These are phyloP conservation scores for Drosophila helvetica DNA, from an alignment of 2,888 invertebrate genomes.

Conservation along the genomic window DNA sequence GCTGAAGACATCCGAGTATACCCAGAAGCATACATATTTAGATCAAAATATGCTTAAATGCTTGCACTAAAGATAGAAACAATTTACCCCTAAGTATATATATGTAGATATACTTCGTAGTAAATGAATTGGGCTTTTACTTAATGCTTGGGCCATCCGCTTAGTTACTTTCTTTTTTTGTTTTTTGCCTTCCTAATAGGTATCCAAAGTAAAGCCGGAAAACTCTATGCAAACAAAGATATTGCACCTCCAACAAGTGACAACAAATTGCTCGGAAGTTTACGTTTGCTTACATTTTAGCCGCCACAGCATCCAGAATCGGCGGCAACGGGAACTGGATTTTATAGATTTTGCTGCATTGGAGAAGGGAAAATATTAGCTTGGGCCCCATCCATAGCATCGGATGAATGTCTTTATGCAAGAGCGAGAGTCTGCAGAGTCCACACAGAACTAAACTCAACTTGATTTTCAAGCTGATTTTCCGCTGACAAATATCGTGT, in stretches of 20 bases:
- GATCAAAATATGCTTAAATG: neutral
- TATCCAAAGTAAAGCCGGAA: neutral
- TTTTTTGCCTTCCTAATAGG: neutral
- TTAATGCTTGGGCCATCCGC: neutral
- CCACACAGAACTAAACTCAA: slow-evolving; percentile 18
- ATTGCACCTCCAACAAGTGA: slow-evolving; percentile 50
- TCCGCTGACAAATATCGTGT: slow-evolving; percentile 78
- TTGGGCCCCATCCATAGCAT: slow-evolving; percentile 32
- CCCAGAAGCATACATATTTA: neutral
- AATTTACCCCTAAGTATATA: neutral
- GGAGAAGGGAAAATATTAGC: slow-evolving; percentile 67
- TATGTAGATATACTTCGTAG: neutral
- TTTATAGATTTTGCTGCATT: slow-evolving; percentile 67
- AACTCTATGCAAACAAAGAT: neutral
- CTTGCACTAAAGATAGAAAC: neutral
- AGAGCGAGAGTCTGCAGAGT: slow-evolving; percentile 5
- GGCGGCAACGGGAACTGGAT: slow-evolving; percentile 18
- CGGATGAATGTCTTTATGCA: slow-evolving; percentile 66
- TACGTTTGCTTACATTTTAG: slow-evolving; percentile 69
- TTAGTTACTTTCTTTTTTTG: neutral
- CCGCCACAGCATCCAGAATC: slow-evolving; percentile 14
- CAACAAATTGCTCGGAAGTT: slow-evolving; percentile 70
- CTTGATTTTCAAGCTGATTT: slow-evolving; percentile 74
- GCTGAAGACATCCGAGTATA: slow-evolving; percentile 5
- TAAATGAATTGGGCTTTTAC: neutral